Evolutionary conservation across 2,113 vertebrate genomes (phyloP), one percentile per base, ranked within the genome.

Genomic region (Caranx melampygus): DNA sequence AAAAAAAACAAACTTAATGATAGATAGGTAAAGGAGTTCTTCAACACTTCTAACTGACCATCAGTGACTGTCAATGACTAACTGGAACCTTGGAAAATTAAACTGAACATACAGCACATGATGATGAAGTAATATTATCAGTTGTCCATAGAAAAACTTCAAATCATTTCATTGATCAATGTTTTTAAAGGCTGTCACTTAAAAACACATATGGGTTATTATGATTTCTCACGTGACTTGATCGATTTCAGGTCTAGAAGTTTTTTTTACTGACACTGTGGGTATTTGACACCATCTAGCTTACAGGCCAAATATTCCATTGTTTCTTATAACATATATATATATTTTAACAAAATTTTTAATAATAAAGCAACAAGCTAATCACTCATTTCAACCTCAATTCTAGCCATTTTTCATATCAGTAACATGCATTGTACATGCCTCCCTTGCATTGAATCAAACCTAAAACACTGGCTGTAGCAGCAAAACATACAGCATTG

Each of bases 171-270:
- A 60, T 49, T 49, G 47, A 72, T 49, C 10, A 21, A 59, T 21
- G 26, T 33, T 77, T 31, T 11, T 18, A 67, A 65, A 26, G 84
- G 47, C 54, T n/a, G 51, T 72, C 78, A 68, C 33, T 76, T 60
- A 51, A 64, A 35, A 51, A 26, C 66, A 83, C 63, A 69, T 72
- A 67, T 55, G 49, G 37, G 64, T 18, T 51, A 20, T 51, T 15
- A 51, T 51, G 47, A 51, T 18, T 4, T 51, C 47, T 20, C 47
- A 51, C 16, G n/a, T 8, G 7, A 52, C 49, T 3, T 3, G 8
- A 52, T 49, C 15, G 16, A 6, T 7, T 4, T 52, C 18, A 52
- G 18, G 2, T 9, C 20, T 20, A 52, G 5, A 15, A 52, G 3
- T 18, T 9, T 49, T 49, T 49, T 6, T 49, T 49, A 51, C 18